Percentiles rank a stretch among this genome's conserved stretches.
Conservation (phyloP, 2,113 vertebrate genomes). For the Campylomormyrus numenius region DNA sequence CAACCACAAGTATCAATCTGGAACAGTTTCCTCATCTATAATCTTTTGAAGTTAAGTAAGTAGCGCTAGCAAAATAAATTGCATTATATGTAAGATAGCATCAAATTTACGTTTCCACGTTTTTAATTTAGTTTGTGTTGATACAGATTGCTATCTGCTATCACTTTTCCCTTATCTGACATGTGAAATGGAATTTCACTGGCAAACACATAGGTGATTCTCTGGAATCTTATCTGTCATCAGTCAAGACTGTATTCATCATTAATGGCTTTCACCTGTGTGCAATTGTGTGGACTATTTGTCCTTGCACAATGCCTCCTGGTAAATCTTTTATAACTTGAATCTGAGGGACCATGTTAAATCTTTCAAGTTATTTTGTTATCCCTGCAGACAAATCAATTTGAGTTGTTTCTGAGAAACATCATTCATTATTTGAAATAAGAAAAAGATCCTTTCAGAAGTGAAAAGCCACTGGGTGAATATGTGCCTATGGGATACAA, state of each 20-base stretch:
- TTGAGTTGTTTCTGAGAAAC: conserved; percentile 14
- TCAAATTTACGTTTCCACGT: conserved; percentile 53
- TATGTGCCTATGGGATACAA: background rate
- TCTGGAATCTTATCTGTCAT: conserved; percentile 66
- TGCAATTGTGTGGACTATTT: conserved; percentile 45
- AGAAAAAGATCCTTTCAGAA: background rate
- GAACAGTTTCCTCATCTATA: conserved; percentile 37
- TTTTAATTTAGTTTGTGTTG: conserved; percentile 81
- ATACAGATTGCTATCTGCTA: conserved; percentile 72
- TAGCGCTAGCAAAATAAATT: conserved; percentile 69
- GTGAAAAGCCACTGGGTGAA: background rate
- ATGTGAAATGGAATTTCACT: conserved; percentile 65
- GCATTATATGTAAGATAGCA: conserved; percentile 64
- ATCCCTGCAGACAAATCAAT: background rate
- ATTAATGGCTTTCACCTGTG: conserved; percentile 54
- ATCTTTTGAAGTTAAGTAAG: conserved; percentile 59
- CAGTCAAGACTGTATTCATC: conserved; percentile 66
- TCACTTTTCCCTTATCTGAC: conserved; percentile 64
- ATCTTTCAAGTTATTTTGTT: conserved; percentile 4
- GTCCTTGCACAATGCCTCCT: conserved; percentile 45
- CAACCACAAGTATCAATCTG: conserved; percentile 49
- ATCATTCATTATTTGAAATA: background rate
- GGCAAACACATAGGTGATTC: conserved; percentile 56
- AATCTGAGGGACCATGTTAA: conserved; percentile 26
- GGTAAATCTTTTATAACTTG: conserved; percentile 29